phyloP scores from a whole-genome alignment of 2,113 vertebrate genomes.

The Carettochelys insculpta region DNA sequence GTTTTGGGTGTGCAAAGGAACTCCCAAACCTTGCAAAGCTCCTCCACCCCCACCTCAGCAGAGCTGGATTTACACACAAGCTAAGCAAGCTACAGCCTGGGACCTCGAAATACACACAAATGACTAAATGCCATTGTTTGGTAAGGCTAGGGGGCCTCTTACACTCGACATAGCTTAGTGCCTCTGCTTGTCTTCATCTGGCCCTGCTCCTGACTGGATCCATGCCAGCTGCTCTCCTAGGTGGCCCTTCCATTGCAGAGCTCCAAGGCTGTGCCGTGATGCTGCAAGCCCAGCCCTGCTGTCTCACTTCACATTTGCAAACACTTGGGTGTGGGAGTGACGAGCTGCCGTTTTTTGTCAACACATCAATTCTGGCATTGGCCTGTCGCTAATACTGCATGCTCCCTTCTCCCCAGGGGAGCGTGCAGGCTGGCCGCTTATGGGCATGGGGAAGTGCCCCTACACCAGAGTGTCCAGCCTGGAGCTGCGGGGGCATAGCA shows the following conservation, averaged over 20 bases:
- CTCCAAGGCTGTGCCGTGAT: not conserved
- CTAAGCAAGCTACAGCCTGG: no score
- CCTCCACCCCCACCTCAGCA: no score
- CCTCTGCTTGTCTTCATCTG: no score
- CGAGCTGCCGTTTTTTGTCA: not conserved
- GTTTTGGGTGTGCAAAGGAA: not conserved
- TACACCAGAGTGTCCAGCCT: not conserved
- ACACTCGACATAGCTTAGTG: no score
- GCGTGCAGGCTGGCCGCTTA: not conserved
- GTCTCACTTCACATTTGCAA: not conserved
- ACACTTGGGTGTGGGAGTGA: not conserved
- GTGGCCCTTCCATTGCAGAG: no score
- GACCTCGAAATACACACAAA: no score
- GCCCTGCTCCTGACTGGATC: no score
- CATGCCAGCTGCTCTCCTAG: not conserved
- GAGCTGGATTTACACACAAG: no score
- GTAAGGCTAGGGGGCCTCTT: no score
- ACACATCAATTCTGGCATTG: not conserved
- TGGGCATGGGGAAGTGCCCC: not conserved
- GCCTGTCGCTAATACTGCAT: not conserved
- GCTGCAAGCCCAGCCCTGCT: not conserved
- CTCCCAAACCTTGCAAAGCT: not conserved
- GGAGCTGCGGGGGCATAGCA: no score
- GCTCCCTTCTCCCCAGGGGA: not conserved
- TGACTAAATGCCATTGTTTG: no score